Evolutionary conservation across 2,113 vertebrate genomes (phyloP).

Genomic region (Tragelaphus strepsiceros): DNA sequence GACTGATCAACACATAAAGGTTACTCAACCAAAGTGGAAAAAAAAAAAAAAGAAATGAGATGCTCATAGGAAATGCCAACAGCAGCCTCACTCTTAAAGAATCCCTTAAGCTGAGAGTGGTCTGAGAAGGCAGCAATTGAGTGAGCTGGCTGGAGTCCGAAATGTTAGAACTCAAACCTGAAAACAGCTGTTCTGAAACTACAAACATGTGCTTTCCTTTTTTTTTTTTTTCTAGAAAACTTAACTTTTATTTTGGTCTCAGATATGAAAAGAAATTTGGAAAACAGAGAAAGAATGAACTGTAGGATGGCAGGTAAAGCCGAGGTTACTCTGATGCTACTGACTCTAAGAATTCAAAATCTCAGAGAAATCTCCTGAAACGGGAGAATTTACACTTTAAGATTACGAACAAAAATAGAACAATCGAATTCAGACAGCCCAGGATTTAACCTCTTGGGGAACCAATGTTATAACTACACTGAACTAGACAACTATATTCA

Average conservation of each 20-base stretch:
- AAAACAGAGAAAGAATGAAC: neutral
- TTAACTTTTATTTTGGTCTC: slow-evolving; percentile 9
- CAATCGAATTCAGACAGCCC: neutral
- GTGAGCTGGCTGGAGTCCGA: neutral
- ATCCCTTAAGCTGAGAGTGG: neutral
- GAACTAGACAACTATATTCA: neutral
- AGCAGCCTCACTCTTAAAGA: neutral
- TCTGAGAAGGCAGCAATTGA: neutral
- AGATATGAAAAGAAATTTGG: neutral
- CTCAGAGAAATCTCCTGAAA: neutral
- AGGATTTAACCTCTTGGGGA: neutral
- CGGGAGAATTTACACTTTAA: neutral
- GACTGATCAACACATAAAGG: neutral
- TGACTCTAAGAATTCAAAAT: neutral
- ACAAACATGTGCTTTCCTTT: neutral
- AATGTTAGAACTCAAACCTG: neutral
- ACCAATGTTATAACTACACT: neutral
- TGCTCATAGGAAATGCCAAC: neutral
- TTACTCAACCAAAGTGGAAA: neutral
- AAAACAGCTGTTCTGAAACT: slow-evolving; percentile 2
- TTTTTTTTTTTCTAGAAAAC: neutral
- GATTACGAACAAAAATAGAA: neutral
- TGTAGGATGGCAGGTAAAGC: neutral
- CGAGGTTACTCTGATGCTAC: neutral
- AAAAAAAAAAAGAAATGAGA: neutral